Evolutionary conservation across 2,113 vertebrate genomes (phyloP).

Genomic region (Ondatra zibethicus): DNA sequence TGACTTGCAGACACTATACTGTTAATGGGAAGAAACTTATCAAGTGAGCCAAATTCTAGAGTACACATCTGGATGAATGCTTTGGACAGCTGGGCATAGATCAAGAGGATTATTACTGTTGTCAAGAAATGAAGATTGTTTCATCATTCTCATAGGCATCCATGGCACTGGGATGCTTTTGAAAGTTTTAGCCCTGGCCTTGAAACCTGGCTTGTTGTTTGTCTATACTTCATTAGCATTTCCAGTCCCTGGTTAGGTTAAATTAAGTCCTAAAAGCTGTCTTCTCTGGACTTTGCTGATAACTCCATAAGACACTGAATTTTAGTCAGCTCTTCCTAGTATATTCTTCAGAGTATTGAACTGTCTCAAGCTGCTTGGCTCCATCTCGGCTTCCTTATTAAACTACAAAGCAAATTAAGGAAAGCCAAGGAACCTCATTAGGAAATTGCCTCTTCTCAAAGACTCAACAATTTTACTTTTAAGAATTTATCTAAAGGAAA

Average conservation of each 20-base stretch:
- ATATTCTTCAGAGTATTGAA: background rate
- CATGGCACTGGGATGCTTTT: background rate
- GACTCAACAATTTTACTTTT: background rate
- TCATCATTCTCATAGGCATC: background rate
- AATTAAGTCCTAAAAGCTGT: background rate
- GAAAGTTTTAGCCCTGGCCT: background rate
- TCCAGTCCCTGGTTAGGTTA: background rate
- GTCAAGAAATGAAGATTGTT: constrained; percentile 30
- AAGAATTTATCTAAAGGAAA: constrained; percentile 42
- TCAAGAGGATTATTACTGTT: constrained; percentile 53
- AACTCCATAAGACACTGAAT: background rate
- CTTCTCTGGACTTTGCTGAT: background rate
- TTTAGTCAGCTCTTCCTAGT: background rate
- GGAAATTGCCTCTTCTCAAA: constrained; percentile 32
- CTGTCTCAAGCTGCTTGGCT: background rate
- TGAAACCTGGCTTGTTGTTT: background rate
- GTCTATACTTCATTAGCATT: background rate
- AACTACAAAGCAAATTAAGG: constrained; percentile 47
- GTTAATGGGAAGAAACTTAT: constrained; percentile 60
- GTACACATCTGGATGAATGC: constrained; percentile 57
- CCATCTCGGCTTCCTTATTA: background rate
- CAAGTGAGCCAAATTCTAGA: constrained; percentile 51
- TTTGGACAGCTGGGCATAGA: constrained; percentile 62
- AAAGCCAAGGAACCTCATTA: background rate
- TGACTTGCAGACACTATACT: constrained; percentile 60